Conservation (phyloP, 2,113 vertebrate species). For the Muntiacus reevesi region DNA sequence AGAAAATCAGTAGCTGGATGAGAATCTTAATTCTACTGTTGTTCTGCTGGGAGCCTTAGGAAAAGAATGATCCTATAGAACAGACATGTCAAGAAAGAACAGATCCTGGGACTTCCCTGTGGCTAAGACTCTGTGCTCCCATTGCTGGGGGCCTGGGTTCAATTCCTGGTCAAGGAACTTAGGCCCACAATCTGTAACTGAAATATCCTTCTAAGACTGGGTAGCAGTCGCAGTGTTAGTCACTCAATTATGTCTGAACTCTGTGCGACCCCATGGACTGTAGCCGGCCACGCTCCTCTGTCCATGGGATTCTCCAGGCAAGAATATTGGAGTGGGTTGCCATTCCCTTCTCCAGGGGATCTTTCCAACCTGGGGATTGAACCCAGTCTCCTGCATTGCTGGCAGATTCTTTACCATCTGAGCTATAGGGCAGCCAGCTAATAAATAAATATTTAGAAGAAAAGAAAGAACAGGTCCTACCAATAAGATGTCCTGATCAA, state of each 20-base stretch:
- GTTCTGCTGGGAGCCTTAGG: not conserved
- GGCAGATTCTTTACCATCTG: not conserved
- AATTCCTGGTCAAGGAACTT: not conserved
- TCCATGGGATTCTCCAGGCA: not conserved
- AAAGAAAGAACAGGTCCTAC: not conserved
- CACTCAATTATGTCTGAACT: not conserved
- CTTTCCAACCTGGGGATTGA: not conserved
- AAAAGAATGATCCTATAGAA: not conserved
- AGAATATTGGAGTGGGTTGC: not conserved
- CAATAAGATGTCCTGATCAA: not conserved
- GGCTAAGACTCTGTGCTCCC: not conserved
- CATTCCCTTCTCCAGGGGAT: not conserved
- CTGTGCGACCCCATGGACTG: not conserved
- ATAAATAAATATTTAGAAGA: not conserved
- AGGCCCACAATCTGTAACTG: not conserved
- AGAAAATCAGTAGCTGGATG: not conserved
- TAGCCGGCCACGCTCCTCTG: not conserved
- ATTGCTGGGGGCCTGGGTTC: not conserved
- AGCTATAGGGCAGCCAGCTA: not conserved
- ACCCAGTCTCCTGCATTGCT: not conserved
- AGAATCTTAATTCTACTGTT: not conserved
- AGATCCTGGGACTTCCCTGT: not conserved
- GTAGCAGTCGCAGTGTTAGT: not conserved
- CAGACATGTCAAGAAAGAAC: not conserved
- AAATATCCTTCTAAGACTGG: not conserved